Evolutionary conservation across 2,888 invertebrate genomes (phyloP), one percentile per base, ranked within the genome.

Genomic region (Metellina segmentata): DNA sequence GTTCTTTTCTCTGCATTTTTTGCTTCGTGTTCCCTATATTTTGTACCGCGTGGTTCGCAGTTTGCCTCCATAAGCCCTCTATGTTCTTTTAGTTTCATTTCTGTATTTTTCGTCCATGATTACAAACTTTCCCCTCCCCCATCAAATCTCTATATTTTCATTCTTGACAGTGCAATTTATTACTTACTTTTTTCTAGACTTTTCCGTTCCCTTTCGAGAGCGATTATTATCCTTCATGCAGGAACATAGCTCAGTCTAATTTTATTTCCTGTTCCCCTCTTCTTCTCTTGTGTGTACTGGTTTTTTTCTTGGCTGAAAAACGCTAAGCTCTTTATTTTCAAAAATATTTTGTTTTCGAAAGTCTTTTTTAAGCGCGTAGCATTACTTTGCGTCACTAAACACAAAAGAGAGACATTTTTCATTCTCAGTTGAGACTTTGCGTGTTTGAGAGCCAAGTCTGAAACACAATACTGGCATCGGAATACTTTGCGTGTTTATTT

Each of bases 111-210:
- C 70, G 19, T 78, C 77, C 61, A 19, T 34, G 78, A 86, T 86
- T 86, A 78, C 70, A 78, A 86, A 78, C 69, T 7, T 34, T 78
- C 69, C 51, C 61, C 75, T 13, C 74, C 72, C 74, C 20, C 53
- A 34, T 20, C 69, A 71, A 70, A 77, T 77, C 61, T 19, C 74
- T 53, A 75, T 85, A 85, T 85, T 85, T 86, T 75, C 61, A 69
- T 75, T 85, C 70, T 69, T 75, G 53, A 77, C 77, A 77, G 75
- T 77, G 20, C 78, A 86, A 78, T 86, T 86, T 86, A 78, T 86
- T 77, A 78, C 69, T 78, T 78, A 49, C 51, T 86, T 86, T 69
- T 71, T 74, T 52, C 52, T 74, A 9, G 61, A 53, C 20, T 83
- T 20, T 83, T 53, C 34, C 74, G 4, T 19, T 34, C 34, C 19